Percentiles rank a stretch among this genome's conserved stretches.
phyloP scores from a whole-genome alignment of 2,113 vertebrate species.

The Zapus hudsonius region DNA sequence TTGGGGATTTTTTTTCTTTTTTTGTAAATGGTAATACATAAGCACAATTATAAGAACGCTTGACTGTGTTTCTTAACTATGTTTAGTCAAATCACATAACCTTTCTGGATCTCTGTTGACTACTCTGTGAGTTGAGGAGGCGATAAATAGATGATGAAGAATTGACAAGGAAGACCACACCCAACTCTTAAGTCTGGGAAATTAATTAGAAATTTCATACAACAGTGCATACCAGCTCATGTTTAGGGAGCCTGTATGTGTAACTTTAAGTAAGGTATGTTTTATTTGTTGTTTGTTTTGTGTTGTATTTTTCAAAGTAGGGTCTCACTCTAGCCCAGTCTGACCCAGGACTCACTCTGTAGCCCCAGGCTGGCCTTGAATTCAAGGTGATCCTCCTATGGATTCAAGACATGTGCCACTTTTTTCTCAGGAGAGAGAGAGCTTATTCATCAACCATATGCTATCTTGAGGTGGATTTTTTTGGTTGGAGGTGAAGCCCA shows the following conservation, averaged over 20 bases:
- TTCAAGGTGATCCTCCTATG: no score
- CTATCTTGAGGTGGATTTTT: not conserved
- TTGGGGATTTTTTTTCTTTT: not conserved
- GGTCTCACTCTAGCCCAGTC: no score
- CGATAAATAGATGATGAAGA: not conserved
- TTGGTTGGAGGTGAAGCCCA: not conserved
- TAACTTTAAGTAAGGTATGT: not conserved
- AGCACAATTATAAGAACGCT: not conserved
- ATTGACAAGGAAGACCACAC: not conserved
- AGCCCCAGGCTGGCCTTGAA: no score
- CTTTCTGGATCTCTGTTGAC: constrained; percentile 40
- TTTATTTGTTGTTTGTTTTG: no score
- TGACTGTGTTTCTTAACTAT: constrained; percentile 29
- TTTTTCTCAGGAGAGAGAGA: no score
- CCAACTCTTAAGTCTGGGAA: not conserved
- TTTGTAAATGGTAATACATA: not conserved
- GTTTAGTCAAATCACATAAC: constrained; percentile 18
- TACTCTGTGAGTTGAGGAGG: constrained; percentile 53
- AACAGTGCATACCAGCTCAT: not conserved
- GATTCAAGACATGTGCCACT: no score
- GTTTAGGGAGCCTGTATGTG: not conserved
- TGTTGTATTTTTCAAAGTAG: no score
- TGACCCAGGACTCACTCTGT: no score
- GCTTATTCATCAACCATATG: no score
- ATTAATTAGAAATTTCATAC: not conserved